A percentile compares a stretch with the other conserved stretches of the same genome.
phyloP scores from a whole-genome alignment of 2,797 vertebrate genomes.

The Spheniscus humboldti region DNA sequence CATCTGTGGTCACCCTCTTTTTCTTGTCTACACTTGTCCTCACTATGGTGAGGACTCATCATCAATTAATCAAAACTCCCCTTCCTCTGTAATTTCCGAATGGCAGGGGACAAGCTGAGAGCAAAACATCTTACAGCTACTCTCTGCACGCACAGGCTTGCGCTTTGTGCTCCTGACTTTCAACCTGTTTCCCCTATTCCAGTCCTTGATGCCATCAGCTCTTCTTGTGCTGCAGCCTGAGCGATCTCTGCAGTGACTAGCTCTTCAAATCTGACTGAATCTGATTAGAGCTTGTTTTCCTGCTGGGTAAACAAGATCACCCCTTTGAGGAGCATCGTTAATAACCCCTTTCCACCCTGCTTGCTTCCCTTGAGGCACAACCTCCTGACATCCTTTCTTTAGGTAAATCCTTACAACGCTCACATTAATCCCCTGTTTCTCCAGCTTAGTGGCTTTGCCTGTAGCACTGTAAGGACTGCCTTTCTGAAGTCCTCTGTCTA shows the following conservation, averaged over 20 bases:
- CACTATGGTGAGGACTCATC: not conserved
- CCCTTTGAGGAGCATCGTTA: not conserved
- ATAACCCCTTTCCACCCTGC: not conserved
- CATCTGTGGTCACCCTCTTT: not conserved
- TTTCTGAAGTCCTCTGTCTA: not conserved
- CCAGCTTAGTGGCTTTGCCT: conserved; percentile 17
- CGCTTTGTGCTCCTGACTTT: not conserved
- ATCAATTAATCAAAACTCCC: not conserved
- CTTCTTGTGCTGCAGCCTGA: not conserved
- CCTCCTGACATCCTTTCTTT: not conserved
- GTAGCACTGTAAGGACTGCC: not conserved
- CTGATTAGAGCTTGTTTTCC: conserved; percentile 18
- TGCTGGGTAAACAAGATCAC: not conserved
- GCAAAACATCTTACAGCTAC: not conserved
- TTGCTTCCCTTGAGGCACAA: not conserved
- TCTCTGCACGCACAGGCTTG: not conserved
- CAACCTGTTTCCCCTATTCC: not conserved
- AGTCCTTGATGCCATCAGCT: not conserved
- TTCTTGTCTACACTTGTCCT: not conserved
- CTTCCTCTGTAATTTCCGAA: not conserved
- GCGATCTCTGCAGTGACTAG: not conserved
- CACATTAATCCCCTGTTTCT: not conserved
- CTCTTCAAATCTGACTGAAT: not conserved
- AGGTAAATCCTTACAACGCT: not conserved
- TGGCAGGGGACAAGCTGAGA: not conserved